These are phyloP conservation scores for Arenaria interpres DNA, from an alignment of 2,113 vertebrate genomes.

Conservation along the genomic window DNA sequence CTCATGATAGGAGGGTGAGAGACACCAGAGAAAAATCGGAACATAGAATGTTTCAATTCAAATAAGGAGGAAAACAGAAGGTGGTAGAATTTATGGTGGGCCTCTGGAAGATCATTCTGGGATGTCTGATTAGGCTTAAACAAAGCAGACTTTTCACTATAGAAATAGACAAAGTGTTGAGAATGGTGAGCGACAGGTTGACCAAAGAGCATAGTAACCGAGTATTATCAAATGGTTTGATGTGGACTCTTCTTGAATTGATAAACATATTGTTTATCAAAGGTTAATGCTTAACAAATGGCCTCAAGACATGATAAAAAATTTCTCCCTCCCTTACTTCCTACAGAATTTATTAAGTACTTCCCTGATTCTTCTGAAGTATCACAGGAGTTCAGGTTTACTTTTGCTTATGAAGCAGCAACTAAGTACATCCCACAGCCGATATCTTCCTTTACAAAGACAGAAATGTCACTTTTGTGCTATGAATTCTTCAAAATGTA, in stretches of 20 bases:
- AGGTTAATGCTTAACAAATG: conserved; percentile 7
- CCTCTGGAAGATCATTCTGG: background rate
- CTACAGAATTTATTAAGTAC: background rate
- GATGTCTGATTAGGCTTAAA: background rate
- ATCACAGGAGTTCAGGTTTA: background rate
- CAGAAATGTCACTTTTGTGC: background rate
- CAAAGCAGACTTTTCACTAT: background rate
- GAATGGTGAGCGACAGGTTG: background rate
- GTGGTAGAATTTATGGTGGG: background rate
- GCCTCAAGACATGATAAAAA: background rate
- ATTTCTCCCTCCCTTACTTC: background rate
- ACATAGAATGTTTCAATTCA: background rate
- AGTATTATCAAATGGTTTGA: background rate
- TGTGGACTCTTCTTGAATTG: background rate
- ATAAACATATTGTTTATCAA: background rate
- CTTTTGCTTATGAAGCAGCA: background rate
- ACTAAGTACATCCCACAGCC: background rate
- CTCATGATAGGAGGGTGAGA: background rate
- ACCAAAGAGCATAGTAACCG: background rate
- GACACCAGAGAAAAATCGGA: background rate
- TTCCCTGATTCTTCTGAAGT: background rate
- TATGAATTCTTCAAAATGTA: background rate
- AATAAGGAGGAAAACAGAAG: background rate
- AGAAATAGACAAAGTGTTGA: background rate
- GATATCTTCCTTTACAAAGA: background rate